A percentile compares a stretch with the other conserved stretches of the same genome.
Evolutionary conservation across 2,797 vertebrate genomes (phyloP).

Genomic region (Sebastes hubbsi): DNA sequence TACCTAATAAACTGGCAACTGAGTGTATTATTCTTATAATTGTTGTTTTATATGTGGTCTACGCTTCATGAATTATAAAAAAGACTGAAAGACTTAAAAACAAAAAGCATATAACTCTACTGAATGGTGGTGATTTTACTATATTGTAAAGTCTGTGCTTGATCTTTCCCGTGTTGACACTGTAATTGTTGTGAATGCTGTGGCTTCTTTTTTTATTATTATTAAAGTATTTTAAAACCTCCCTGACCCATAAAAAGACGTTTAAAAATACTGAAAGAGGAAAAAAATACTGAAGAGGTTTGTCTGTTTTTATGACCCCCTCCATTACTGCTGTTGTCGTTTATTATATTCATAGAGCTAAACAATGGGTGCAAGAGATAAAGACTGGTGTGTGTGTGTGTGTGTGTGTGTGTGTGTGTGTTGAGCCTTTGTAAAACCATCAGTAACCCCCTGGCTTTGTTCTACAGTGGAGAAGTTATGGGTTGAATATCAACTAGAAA

Average conservation of each 20-base stretch:
- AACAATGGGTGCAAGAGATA: constrained; percentile 60
- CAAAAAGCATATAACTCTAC: neutral
- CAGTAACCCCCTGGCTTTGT: constrained; percentile 57
- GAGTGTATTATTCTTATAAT: neutral
- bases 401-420: neutral
- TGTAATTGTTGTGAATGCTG: neutral
- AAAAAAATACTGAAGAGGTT: constrained; percentile 56
- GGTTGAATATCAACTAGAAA: constrained; percentile 75
- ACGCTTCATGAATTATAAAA: neutral
- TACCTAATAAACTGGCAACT: neutral
- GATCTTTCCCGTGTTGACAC: neutral
- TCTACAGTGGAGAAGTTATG: constrained; percentile 51
- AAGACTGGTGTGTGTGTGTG: constrained; percentile 1
- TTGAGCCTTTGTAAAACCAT: constrained; percentile 51
- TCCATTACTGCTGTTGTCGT: constrained; percentile 43
- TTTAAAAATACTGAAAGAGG: too few relatives aligned
- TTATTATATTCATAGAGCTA: constrained; percentile 60
- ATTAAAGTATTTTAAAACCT: neutral
- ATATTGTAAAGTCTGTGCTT: neutral
- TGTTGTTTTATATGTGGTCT: neutral
- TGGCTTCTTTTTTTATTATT: neutral
- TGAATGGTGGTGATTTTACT: neutral
- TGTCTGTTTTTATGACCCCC: constrained; percentile 45
- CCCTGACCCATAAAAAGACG: constrained; percentile 13
- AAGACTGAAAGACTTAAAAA: neutral